Base-by-base conservation (phyloP, 1,140 invertebrate genomes). In the Pseudomyrmex dendroicus region DNA sequence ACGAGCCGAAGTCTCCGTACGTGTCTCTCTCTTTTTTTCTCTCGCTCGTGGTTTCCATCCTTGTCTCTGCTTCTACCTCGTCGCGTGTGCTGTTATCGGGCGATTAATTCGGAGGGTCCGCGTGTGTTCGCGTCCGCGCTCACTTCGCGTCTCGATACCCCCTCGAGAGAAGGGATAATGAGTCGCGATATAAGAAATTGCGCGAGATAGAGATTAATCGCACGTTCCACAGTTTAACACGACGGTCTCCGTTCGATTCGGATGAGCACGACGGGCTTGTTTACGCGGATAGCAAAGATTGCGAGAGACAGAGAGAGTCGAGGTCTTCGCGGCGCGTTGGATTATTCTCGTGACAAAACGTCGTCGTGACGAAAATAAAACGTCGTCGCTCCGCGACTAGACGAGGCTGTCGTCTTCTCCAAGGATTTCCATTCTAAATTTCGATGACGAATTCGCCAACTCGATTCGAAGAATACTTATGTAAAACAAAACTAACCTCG, bases 141-240 rank as follows among this genome's bases (percentile, higher is more conserved):
- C 46, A 64, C 22, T 52, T 76, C 35, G n/a, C 15, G 66, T 50
- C 12, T 48, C 20, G 44, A 62, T n/a, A 63, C 1, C 10, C 12
- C 20, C 20, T 20, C 59, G 48, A n/a, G 56, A 15, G 4, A 46
- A 20, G 25, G 68, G n/a, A 76, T 76, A 76, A 76, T 64, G 22
- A 22, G 8, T 12, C 46, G 20, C 48, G 46, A 76, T 66, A 13
- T 52, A 76, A 63, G 22, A 66, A 76, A 76, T 64, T 52, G 73
- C 73, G 61, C 61, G 61, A 76, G 64, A 76, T 66, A 61, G 46
- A 76, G 61, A 76, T 76, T 76, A 76, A 76, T 76, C 25, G 61
- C 48, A 35, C 22, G 12, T 15, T 48, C 22, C 72, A n/a, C 48
- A 35, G 57, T 57, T 73, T 13, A 59, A 15, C 17, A 5, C 48